Evolutionary conservation across 2,113 vertebrate species (phyloP).

Genomic region (Henicopernis longicauda): DNA sequence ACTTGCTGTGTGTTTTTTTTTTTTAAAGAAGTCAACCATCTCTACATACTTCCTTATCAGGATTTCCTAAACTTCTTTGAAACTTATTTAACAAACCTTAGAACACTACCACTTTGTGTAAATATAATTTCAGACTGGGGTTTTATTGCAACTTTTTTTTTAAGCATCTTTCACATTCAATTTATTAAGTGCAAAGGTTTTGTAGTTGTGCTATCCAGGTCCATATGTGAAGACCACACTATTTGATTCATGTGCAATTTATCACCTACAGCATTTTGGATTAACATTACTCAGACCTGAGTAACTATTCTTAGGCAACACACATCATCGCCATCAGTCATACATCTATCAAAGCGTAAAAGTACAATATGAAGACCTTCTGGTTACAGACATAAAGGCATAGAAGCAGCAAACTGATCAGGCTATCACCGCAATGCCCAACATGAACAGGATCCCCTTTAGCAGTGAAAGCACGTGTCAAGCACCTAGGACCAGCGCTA

Average conservation of each 20-base stretch:
- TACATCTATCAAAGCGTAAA: background rate
- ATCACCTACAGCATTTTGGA: background rate
- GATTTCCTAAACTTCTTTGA: background rate
- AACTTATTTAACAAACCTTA: background rate
- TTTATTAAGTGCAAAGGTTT: background rate
- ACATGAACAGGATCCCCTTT: background rate
- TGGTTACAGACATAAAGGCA: background rate
- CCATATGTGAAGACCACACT: accelerated
- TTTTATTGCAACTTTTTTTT: background rate
- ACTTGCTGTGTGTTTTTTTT: background rate
- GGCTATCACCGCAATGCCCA: background rate
- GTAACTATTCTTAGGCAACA: background rate
- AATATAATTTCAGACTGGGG: background rate
- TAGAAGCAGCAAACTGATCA: background rate
- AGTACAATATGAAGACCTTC: background rate
- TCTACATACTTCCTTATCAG: background rate
- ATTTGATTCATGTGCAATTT: background rate
- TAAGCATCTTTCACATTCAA: background rate
- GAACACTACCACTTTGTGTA: background rate
- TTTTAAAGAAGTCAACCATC: background rate
- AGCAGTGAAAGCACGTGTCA: background rate
- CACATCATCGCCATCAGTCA: background rate
- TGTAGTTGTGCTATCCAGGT: background rate
- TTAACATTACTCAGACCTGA: background rate
- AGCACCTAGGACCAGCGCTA: background rate